Conservation (phyloP, 2,888 invertebrate species). For the Campoletis raptor region DNA sequence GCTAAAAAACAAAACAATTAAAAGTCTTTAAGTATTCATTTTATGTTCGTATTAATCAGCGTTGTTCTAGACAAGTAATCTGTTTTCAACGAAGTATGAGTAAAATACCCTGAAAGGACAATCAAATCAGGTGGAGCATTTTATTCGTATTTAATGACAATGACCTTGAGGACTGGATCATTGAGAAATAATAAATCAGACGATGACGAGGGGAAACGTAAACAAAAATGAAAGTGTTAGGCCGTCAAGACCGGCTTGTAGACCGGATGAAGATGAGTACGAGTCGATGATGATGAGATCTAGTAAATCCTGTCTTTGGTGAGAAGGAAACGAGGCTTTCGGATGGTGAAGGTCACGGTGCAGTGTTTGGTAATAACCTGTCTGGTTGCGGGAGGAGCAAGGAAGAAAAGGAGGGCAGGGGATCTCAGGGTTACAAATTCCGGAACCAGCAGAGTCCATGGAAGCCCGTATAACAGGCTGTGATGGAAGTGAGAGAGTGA, state of each 20-base stretch:
- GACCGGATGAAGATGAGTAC: constrained; percentile 1
- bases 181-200: constrained; percentile 10
- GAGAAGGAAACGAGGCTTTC: constrained; percentile 31
- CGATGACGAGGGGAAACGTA: constrained; percentile 6
- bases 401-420: neutral
- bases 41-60: too few relatives aligned
- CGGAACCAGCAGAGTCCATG: constrained; percentile 60
- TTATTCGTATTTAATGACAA: neutral
- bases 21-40: too few relatives aligned
- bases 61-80: neutral
- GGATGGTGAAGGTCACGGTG: constrained; percentile 46
- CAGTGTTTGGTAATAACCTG: constrained; percentile 57
- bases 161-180: constrained; percentile 52
- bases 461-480: constrained; percentile 51
- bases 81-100: neutral
- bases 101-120: neutral
- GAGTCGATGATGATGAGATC: constrained; percentile 35
- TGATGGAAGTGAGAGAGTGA: constrained; percentile 22
- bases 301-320: constrained; percentile 49
- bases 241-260: neutral
- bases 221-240: neutral
- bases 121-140: neutral
- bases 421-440: constrained; percentile 7
- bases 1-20: too few relatives aligned
- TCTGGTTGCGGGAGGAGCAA: constrained; percentile 10